Percentiles rank a stretch among this genome's conserved stretches.
Evolutionary conservation across 2,888 invertebrate genomes (phyloP).

Genomic region (Caradrina clavipalpis): DNA sequence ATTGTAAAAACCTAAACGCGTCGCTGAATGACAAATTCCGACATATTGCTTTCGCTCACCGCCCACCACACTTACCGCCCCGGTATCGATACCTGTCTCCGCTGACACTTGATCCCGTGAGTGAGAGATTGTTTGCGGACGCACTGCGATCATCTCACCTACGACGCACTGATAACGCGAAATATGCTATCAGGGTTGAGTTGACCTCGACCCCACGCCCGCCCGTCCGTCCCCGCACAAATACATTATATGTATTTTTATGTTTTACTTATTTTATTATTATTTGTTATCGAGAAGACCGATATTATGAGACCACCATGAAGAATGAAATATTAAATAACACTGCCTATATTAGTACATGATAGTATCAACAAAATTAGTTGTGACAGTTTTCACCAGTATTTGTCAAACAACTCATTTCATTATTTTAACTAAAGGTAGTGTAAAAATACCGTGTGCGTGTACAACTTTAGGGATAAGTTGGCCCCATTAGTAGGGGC

Average conservation of each 20-base stretch:
- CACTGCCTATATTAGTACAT: no score
- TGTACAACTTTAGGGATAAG: slow-evolving; percentile 12
- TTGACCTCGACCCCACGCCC: neutral
- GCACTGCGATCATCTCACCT: neutral
- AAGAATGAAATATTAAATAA: no score
- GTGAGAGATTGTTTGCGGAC: neutral
- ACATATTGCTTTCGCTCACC: no score
- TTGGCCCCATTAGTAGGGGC: slow-evolving; percentile 16
- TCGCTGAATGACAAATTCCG: no score
- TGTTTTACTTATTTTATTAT: neutral
- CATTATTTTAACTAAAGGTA: neutral
- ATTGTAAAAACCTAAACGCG: no score
- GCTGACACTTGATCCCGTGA: neutral
- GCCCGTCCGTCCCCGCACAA: neutral
- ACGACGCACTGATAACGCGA: neutral
- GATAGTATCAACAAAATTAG: no score
- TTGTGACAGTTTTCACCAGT: no score
- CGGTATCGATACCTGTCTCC: no score
- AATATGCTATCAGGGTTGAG: neutral
- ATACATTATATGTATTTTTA: neutral
- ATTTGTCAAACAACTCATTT: no score
- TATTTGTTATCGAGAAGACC: neutral
- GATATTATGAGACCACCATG: no score
- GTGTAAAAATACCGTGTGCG: slow-evolving; percentile 1
- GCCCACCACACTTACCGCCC: no score